These are phyloP conservation scores for Hypsopygia costalis DNA, from an alignment of 2,888 invertebrate species.

Conservation along the genomic window DNA sequence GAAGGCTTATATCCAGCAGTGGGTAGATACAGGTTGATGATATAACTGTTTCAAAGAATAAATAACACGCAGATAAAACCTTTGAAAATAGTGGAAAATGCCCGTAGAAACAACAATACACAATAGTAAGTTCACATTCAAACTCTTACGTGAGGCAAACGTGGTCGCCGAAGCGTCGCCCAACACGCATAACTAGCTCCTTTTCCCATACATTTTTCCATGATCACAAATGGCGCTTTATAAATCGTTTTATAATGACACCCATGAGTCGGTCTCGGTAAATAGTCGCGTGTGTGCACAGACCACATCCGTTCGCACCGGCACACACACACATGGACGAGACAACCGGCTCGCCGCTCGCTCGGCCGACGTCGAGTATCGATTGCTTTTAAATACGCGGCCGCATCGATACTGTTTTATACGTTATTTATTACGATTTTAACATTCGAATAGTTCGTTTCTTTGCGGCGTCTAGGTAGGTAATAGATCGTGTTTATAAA, in stretches of 20 bases:
- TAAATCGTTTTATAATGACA: slow-evolving; percentile 11
- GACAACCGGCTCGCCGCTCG: slow-evolving; percentile 38
- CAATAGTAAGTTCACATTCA: slow-evolving; percentile 10
- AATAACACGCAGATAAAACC: too few relatives aligned
- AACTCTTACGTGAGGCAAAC: slow-evolving; percentile 14
- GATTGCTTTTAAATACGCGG: slow-evolving; percentile 57
- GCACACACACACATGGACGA: slow-evolving; percentile 22
- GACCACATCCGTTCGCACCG: slow-evolving; percentile 52
- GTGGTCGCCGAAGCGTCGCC: slow-evolving; percentile 2
- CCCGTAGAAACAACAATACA: neutral
- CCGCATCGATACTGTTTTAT: slow-evolving; percentile 26
- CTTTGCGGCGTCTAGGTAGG: too few relatives aligned
- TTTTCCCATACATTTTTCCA: slow-evolving; percentile 21
- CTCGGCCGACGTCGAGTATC: slow-evolving; percentile 45
- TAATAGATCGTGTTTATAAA: too few relatives aligned
- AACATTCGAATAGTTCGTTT: too few relatives aligned
- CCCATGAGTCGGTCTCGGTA: slow-evolving; percentile 22
- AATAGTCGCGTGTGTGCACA: slow-evolving; percentile 27
- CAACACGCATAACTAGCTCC: slow-evolving; percentile 11
- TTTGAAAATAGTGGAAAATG: neutral
- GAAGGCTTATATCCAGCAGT: too few relatives aligned
- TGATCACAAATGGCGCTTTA: slow-evolving; percentile 9
- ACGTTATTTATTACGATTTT: neutral
- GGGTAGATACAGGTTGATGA: too few relatives aligned
- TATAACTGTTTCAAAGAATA: neutral